Conservation (phyloP, 2,797 vertebrate genomes). For the Rhinoraja longicauda region DNA sequence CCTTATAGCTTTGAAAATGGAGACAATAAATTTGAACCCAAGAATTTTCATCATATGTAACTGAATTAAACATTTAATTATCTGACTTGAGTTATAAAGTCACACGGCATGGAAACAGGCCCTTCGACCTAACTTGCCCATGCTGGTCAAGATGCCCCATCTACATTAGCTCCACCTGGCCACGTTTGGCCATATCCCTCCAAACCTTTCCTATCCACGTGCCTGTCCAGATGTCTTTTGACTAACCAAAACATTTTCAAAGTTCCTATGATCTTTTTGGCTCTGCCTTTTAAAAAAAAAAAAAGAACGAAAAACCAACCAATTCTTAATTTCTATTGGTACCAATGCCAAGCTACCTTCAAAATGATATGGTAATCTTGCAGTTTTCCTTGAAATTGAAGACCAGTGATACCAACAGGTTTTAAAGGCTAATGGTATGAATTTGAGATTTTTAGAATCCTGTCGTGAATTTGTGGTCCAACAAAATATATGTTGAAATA, state of each 20-base stretch:
- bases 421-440: background rate
- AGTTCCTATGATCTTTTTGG: background rate
- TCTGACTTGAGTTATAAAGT: background rate
- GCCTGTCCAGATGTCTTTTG: too few species aligned
- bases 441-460: background rate
- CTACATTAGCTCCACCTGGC: too few species aligned
- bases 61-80: background rate
- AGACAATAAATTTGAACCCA: background rate
- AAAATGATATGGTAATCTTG: background rate
- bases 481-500: background rate
- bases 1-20: background rate
- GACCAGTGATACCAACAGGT: background rate
- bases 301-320: background rate
- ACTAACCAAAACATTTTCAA: background rate
- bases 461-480: background rate
- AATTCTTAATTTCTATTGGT: background rate
- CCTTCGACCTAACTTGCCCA: too few species aligned
- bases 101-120: too few species aligned
- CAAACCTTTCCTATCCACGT: too few species aligned
- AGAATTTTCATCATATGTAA: background rate
- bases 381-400: background rate
- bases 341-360: background rate
- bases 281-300: background rate
- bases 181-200: too few species aligned
- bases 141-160: too few species aligned